Evolutionary conservation across 1,140 invertebrate genomes (phyloP), one percentile per base, ranked within the genome.

Genomic region (Littorina saxatilis): DNA sequence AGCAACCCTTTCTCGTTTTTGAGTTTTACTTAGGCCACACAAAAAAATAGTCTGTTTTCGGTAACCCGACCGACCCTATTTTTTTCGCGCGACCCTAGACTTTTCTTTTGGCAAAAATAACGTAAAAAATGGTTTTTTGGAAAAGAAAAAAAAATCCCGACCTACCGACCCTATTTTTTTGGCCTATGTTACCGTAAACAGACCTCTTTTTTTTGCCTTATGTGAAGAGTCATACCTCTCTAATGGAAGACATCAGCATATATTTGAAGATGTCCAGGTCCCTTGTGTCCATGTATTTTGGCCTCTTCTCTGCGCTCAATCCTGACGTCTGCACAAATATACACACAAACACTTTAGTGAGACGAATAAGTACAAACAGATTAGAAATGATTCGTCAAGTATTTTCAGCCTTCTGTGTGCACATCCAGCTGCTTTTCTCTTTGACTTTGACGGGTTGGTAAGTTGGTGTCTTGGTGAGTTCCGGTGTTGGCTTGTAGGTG

Each of bases 201-300:
- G n/a, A n/a, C n/a, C n/a, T n/a, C n/a, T n/a, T n/a, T n/a, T n/a
- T n/a, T n/a, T n/a, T n/a, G n/a, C n/a, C n/a, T n/a, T n/a, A n/a
- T n/a, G n/a, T n/a, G n/a, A n/a, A n/a, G n/a, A 23, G 11, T 68
- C 52, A 47, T 55, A 83, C 82, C 47, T 83, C 79, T 79, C 80
- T 58, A 32, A 84, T 61, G 50, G 63, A 73, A n/a, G 80, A 23
- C 50, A 84, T 68, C 35, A 84, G 70, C 66, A 84, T 47, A 37
- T 58, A 80, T 75, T 81, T 84, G 47, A 84, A 81, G 29, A 81
- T 63, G 66, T 84, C 83, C 20, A 84, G 78, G 47, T 84, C 83
- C 32, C 79, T 29, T 13, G 83, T 84, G 79, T 84, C 83, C 83
- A 84, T 84, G 66, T 83, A 84, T 35, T 84, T 84, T 35, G 83